Base-by-base conservation (phyloP, 2,888 invertebrate species). In the Ophion ellenae region DNA sequence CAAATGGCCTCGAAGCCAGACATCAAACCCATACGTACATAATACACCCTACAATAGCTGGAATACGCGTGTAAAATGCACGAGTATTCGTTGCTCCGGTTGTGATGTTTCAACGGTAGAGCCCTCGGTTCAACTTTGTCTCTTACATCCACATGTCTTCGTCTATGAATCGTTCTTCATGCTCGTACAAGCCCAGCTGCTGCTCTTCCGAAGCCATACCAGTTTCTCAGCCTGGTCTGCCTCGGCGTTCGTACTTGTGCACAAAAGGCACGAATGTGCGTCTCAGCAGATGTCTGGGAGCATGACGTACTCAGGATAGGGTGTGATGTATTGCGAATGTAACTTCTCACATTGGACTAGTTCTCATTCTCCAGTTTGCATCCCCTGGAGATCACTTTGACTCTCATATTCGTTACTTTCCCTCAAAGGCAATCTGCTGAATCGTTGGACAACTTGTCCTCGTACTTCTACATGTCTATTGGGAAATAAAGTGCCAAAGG, bases 1-100 rank as follows among this genome's bases (percentile, higher is more conserved):
- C 78, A 78, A 78, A 79, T 69, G 69, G 69, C 57, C 66, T 70
- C 75, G 47, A 64, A 70, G 64, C 64, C 40, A 79, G 71, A 77
- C 73, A 67, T 74, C 73, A 73, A 84, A 84, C 53, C 66, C 40
- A 40, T n/a, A 32, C 64, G 24, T 57, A 36, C 45, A 76, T 76
- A 40, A 84, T 64, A 57, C 57, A 53, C 7, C 47, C 45, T 57
- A 66, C 70, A 32, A 32, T 53, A 73, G 24, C 17, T 20, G 24
- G 11, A 57, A 32, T 11, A 66, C 24, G 40, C n/a, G 53, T 75
- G 53, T 64, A 53, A 53, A 40, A 77, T 73, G 14, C 59, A 76
- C 66, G 67, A 24, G 67, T 77, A 76, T 71, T 71, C 75, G 80
- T 76, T n/a, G n/a, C 40, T 70, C 14, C 45, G 53, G 14, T 66